These are phyloP conservation scores for Aepyceros melampus DNA, from an alignment of 2,113 vertebrate species.

Conservation along the genomic window DNA sequence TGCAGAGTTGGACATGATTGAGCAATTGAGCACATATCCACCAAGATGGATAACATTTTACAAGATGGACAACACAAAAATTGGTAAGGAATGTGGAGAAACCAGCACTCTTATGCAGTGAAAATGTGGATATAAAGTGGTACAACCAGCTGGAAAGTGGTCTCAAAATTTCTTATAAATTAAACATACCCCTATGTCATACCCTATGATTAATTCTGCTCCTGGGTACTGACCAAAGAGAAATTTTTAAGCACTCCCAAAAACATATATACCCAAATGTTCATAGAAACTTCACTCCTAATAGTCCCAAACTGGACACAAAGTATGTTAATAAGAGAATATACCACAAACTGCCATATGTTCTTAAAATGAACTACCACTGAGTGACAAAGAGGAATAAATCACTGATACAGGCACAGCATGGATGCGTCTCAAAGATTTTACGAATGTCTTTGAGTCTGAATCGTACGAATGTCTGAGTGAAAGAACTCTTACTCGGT, in stretches of 20 bases:
- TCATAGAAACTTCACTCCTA: not conserved
- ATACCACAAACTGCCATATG: not conserved
- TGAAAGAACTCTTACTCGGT: not conserved
- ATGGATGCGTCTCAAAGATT: not conserved
- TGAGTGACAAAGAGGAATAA: not conserved
- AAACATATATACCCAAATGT: not conserved
- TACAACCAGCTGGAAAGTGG: not conserved
- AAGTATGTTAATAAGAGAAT: not conserved
- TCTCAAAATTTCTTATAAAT: not conserved
- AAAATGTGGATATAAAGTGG: not conserved
- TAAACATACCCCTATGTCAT: not conserved
- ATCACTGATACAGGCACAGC: not conserved
- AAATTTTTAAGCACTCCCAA: not conserved
- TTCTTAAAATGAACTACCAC: not conserved
- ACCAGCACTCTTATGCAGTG: not conserved
- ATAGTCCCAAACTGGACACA: not conserved
- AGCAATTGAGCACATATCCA: not conserved
- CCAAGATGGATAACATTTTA: not conserved
- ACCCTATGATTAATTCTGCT: not conserved
- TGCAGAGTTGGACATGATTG: not conserved
- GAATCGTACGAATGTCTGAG: not conserved
- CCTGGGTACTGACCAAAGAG: not conserved
- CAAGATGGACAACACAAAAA: not conserved
- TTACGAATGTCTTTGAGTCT: not conserved
- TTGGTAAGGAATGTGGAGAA: not conserved